phyloP scores from a whole-genome alignment of 1,140 invertebrate species.

The Dinothrombium tinctorium region DNA sequence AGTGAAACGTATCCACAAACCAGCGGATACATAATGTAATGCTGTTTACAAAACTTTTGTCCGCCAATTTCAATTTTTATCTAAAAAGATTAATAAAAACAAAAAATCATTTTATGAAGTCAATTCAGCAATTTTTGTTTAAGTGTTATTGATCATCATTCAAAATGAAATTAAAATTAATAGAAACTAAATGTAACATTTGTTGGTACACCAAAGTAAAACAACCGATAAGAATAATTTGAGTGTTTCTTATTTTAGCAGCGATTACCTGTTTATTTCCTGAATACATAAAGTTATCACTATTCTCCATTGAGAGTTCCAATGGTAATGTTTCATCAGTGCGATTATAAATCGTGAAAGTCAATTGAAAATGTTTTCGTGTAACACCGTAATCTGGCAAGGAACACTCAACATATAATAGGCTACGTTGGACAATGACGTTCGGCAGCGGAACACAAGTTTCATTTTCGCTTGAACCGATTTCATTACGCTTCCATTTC shows the following conservation, averaged over 20 bases:
- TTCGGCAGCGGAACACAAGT: conserved; percentile 16
- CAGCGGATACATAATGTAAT: conserved; percentile 45
- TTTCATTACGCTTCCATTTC: no score
- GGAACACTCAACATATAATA: conserved; percentile 41
- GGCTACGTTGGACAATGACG: conserved; percentile 30
- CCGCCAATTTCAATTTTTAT: neutral
- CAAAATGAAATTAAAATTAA: no score
- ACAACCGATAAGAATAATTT: neutral
- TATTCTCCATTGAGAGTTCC: conserved; percentile 45
- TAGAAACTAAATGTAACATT: neutral
- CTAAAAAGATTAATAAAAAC: neutral
- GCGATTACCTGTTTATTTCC: conserved; percentile 52
- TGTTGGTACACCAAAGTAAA: neutral
- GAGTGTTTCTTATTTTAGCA: neutral
- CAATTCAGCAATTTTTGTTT: neutral
- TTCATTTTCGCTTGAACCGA: no score
- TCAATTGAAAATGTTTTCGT: conserved; percentile 30
- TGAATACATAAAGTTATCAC: conserved; percentile 67
- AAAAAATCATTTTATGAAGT: neutral
- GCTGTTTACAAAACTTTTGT: neutral
- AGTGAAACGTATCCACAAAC: conserved; percentile 38
- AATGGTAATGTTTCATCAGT: conserved; percentile 43
- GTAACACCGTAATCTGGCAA: conserved; percentile 47
- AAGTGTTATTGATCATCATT: no score
- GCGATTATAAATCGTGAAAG: conserved; percentile 44